Percentiles rank a stretch among this genome's conserved stretches.
Evolutionary conservation across 2,888 invertebrate species (phyloP).

Genomic region (Dysmachus trigonus): DNA sequence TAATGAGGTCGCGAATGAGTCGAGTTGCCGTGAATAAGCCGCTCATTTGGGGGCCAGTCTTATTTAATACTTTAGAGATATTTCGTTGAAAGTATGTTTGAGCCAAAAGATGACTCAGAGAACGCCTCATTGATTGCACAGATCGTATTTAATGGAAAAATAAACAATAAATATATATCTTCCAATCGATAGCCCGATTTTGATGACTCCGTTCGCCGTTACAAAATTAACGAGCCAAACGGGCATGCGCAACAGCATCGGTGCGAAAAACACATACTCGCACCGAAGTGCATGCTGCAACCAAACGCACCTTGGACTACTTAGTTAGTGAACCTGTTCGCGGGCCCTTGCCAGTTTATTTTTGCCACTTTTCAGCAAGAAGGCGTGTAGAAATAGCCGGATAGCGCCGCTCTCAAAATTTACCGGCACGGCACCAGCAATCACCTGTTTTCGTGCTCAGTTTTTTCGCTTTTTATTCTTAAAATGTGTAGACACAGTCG

Average conservation of each 20-base stretch:
- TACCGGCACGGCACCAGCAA: not conserved
- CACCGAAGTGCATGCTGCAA: not conserved
- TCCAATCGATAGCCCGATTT: not conserved
- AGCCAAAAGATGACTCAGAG: not conserved
- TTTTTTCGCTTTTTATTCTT: not conserved
- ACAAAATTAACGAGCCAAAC: constrained; percentile 22
- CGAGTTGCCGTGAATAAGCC: constrained; percentile 7
- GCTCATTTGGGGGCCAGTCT: not conserved
- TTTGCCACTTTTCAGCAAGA: constrained; percentile 11
- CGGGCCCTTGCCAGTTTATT: constrained; percentile 31
- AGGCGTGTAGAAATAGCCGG: not conserved
- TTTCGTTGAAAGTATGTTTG: not conserved
- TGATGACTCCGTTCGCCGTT: not conserved
- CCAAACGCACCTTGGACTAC: constrained; percentile 22
- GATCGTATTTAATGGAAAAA: constrained; percentile 1
- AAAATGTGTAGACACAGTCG: not conserved
- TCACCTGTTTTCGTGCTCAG: not conserved
- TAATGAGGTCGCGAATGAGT: constrained; percentile 23
- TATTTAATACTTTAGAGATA: not conserved
- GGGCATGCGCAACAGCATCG: not conserved
- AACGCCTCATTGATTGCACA: constrained; percentile 10
- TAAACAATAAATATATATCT: not conserved
- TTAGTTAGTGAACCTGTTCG: constrained; percentile 11
- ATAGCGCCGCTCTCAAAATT: not conserved
- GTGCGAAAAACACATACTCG: not conserved